Conservation (phyloP, 1,140 invertebrate genomes). For the Ladona fulva region DNA sequence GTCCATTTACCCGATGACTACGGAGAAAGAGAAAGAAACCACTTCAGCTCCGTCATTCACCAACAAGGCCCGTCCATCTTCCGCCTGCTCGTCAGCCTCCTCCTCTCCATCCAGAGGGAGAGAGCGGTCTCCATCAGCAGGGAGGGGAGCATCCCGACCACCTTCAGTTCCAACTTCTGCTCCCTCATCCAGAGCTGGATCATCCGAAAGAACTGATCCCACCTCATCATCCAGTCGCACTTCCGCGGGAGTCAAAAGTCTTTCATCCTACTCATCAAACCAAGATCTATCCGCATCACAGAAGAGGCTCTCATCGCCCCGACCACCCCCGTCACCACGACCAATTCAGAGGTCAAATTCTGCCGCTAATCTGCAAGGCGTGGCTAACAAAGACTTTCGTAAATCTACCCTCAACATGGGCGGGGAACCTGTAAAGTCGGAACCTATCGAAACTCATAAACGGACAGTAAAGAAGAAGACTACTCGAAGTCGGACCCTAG, state of each 20-base stretch:
- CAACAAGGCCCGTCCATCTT: too few relatives aligned
- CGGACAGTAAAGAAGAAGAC: too few relatives aligned
- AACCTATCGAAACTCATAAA: too few relatives aligned
- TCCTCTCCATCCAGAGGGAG: not conserved
- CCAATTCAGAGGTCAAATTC: not conserved
- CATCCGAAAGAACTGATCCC: not conserved
- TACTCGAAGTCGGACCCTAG: too few relatives aligned
- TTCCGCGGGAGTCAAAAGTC: slow-evolving; percentile 29
- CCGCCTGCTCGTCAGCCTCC: too few relatives aligned
- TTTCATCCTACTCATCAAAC: not conserved
- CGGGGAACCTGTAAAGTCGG: not conserved
- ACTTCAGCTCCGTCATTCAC: too few relatives aligned
- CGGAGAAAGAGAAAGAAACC: too few relatives aligned
- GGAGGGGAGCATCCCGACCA: slow-evolving; percentile 11
- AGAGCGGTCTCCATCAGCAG: not conserved
- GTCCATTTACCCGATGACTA: too few relatives aligned
- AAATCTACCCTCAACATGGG: slow-evolving; percentile 63
- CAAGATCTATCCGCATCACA: not conserved
- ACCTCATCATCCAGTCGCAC: slow-evolving; percentile 33
- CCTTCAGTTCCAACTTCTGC: slow-evolving; percentile 21
- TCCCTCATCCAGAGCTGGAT: not conserved
- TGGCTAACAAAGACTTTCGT: slow-evolving; percentile 61
- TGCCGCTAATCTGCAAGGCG: slow-evolving; percentile 23
- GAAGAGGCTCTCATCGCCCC: not conserved
- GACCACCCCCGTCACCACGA: not conserved